Percentiles rank a stretch among this genome's conserved stretches.
These are phyloP conservation scores for Parnassius glacialis DNA, from an alignment of 2,888 invertebrate species.

Conservation along the genomic window DNA sequence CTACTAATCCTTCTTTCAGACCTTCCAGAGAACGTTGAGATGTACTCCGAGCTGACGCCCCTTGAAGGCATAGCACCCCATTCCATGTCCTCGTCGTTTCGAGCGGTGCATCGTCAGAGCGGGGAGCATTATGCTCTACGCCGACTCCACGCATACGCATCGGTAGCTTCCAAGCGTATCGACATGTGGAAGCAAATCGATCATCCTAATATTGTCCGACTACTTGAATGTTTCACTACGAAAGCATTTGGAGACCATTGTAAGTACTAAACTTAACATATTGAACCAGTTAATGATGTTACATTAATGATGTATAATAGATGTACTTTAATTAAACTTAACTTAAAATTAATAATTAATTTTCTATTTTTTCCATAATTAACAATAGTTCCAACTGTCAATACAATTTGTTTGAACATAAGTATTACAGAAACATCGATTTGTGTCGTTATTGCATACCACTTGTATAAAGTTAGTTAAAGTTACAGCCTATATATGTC, in stretches of 20 bases:
- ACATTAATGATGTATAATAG: too few relatives aligned
- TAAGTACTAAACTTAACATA: conserved; percentile 66
- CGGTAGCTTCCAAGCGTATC: conserved; percentile 92
- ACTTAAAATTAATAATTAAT: too few relatives aligned
- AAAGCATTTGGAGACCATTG: conserved; percentile 98
- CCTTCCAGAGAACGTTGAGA: conserved; percentile 93
- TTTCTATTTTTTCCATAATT: too few relatives aligned
- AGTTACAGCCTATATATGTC: too few relatives aligned
- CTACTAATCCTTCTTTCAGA: conserved; percentile 69
- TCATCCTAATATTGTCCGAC: conserved; percentile 96
- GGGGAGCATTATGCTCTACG: conserved; percentile 93
- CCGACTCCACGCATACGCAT: conserved; percentile 91
- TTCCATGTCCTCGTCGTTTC: conserved; percentile 92
- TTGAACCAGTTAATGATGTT: too few relatives aligned
- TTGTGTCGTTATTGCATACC: too few relatives aligned
- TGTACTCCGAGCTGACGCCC: conserved; percentile 93
- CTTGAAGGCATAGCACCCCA: conserved; percentile 86
- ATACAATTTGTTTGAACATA: too few relatives aligned
- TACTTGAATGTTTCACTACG: conserved; percentile 96
- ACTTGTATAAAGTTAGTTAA: too few relatives aligned
- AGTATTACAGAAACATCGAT: too few relatives aligned
- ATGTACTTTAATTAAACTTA: too few relatives aligned
- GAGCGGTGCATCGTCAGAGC: conserved; percentile 92
- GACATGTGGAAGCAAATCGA: conserved; percentile 97
- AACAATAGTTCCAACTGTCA: too few relatives aligned